Conservation (phyloP, 1,140 invertebrate species). For the Pogonus chalceus region DNA sequence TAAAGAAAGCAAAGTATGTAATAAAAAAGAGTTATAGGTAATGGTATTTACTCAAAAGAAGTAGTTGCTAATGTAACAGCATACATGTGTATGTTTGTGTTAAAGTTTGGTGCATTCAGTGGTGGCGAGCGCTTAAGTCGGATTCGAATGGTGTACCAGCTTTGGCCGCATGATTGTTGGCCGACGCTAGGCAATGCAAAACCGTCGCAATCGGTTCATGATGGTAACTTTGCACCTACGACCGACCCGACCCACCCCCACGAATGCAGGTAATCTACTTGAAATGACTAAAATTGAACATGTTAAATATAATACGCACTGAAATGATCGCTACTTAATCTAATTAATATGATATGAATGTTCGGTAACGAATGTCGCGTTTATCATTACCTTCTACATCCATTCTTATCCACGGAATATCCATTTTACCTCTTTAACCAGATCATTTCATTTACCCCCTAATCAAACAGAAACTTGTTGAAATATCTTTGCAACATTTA, state of each 20-base stretch:
- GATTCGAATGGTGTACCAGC: constrained; percentile 11
- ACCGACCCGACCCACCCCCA: background rate
- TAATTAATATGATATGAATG: no score
- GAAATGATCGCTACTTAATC: background rate
- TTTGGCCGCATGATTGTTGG: constrained; percentile 10
- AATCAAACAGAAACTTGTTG: no score
- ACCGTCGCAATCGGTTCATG: constrained; percentile 15
- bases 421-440: background rate
- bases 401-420: background rate
- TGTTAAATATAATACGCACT: constrained; percentile 3
- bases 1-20: constrained; percentile 8
- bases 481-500: no score
- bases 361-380: background rate
- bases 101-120: constrained; percentile 30
- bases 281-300: background rate
- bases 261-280: constrained; percentile 7
- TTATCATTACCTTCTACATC: no score
- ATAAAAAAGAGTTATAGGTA: constrained; percentile 10
- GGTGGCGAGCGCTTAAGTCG: constrained; percentile 19
- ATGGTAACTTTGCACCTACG: constrained; percentile 10
- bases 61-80: constrained; percentile 10
- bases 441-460: no score
- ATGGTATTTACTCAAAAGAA: constrained; percentile 8
- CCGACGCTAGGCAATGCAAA: background rate
- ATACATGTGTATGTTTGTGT: constrained; percentile 26